Conservation (phyloP, 37 sponge, comb jelly and placozoan genomes). For the Agelas oroides region DNA sequence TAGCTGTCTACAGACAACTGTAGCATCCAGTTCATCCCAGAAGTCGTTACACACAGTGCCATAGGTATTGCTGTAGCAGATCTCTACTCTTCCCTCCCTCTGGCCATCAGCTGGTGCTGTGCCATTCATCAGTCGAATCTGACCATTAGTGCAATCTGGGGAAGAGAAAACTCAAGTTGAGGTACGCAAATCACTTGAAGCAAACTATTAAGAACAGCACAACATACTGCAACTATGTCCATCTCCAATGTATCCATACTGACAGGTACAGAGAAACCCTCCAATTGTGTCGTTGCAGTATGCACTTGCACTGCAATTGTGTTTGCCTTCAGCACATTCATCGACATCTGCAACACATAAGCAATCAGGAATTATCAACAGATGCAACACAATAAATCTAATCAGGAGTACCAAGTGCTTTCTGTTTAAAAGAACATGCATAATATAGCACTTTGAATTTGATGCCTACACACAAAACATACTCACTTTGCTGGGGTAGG, state of each 20-base stretch:
- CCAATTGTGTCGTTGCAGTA: not conserved
- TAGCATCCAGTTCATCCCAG: conserved; percentile 2
- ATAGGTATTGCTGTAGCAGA: not conserved
- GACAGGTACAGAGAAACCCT: not conserved
- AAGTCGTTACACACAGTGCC: conserved; percentile 19
- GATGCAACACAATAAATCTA: no score
- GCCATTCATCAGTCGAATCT: not conserved
- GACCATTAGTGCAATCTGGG: not conserved
- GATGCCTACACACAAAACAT: no score
- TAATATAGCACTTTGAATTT: no score
- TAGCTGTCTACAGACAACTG: conserved; percentile 11
- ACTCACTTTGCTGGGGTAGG: no score
- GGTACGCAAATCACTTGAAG: not conserved
- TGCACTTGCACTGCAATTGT: not conserved
- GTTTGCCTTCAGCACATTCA: not conserved
- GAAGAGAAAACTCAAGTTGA: not conserved
- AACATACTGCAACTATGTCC: not conserved
- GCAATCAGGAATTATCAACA: no score
- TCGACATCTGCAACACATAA: not conserved
- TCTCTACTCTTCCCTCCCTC: conserved; percentile 21
- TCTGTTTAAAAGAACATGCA: no score
- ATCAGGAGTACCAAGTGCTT: no score
- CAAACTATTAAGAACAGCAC: not conserved
- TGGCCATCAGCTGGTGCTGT: not conserved
- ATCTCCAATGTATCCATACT: not conserved